These are phyloP conservation scores for Parazoanthus atlanticus DNA, from an alignment of 92 coral and sea anemone genomes.

Conservation along the genomic window DNA sequence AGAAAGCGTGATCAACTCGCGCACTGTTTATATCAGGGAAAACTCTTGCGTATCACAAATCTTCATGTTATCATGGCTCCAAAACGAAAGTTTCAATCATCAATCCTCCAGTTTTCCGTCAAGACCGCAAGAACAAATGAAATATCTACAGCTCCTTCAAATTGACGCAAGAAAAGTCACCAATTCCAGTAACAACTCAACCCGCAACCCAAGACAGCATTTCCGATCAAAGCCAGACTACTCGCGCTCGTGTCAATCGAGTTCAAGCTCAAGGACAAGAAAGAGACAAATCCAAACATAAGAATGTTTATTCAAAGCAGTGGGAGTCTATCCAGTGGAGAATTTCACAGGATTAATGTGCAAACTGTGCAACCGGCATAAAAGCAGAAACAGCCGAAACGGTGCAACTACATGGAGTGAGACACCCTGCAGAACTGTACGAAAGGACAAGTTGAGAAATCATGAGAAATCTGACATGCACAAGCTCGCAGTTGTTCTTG, in stretches of 20 bases:
- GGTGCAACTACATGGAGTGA: not conserved
- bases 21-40: conserved; percentile 10
- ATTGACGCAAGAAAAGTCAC: not conserved
- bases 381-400: no score
- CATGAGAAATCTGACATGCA: not conserved
- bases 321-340: conserved; percentile 2
- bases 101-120: not conserved
- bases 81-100: not conserved
- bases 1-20: no score
- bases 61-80: conserved; percentile 6
- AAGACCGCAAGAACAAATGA: conserved; percentile 1
- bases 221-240: not conserved
- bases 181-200: conserved; percentile 3
- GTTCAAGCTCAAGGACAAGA: conserved; percentile 14
- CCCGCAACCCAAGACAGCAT: not conserved
- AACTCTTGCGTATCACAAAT: conserved; percentile 6
- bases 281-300: not conserved
- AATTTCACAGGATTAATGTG: not conserved
- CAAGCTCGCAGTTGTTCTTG: no score
- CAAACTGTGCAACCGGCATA: not conserved
- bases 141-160: not conserved
- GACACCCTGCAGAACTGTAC: not conserved
- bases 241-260: conserved; percentile 1
- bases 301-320: not conserved
- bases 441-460: not conserved